Conservation (phyloP, 2,113 vertebrate species). For the Corythoichthys intestinalis region DNA sequence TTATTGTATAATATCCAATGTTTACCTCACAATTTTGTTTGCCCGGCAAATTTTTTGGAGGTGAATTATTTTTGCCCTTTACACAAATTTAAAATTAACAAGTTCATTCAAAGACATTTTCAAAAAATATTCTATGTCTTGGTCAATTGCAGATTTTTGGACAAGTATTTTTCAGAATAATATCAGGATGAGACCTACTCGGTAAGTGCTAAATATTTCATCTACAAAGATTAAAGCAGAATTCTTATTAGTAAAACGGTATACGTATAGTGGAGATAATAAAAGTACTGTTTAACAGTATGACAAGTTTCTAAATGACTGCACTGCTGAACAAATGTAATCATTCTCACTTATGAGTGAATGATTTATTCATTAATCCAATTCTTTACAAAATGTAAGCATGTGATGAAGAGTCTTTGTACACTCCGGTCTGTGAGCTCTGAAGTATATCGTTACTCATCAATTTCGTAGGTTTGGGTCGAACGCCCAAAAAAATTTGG, state of each 20-base stretch:
- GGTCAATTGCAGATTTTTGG: too few relatives aligned
- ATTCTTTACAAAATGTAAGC: not conserved
- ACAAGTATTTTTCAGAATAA: not conserved
- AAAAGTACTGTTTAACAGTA: too few relatives aligned
- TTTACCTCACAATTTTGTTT: not conserved
- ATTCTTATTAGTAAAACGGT: too few relatives aligned
- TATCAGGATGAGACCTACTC: not conserved
- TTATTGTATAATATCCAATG: not conserved
- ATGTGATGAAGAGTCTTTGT: not conserved
- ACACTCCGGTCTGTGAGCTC: too few relatives aligned
- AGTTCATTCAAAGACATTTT: not conserved
- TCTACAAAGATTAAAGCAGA: too few relatives aligned
- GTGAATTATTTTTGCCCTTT: not conserved
- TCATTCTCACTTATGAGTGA: not conserved
- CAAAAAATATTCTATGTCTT: too few relatives aligned
- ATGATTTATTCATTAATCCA: not conserved
- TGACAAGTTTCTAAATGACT: too few relatives aligned
- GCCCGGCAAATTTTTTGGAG: not conserved
- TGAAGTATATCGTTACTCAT: not conserved
- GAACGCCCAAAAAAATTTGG: not conserved
- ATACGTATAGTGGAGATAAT: too few relatives aligned
- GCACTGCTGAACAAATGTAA: not conserved
- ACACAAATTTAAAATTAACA: not conserved
- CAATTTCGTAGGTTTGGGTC: not conserved
- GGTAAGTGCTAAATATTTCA: not conserved